phyloP scores from a whole-genome alignment of 2,797 vertebrate species.

The Meda fulgida region DNA sequence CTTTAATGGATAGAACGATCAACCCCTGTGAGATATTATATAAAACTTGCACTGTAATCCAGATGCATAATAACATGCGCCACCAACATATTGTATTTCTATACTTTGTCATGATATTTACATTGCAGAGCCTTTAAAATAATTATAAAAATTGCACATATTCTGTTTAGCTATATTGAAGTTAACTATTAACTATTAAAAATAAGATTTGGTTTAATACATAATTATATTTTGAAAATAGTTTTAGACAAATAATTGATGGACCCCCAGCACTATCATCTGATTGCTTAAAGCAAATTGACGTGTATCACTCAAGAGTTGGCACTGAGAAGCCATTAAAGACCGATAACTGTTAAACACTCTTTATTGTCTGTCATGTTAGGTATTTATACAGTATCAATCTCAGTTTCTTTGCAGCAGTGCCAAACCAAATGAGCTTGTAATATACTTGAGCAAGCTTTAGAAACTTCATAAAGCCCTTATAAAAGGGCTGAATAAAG shows the following conservation, averaged over 20 bases:
- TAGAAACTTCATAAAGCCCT: not conserved
- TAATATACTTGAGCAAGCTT: not conserved
- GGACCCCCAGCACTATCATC: not conserved
- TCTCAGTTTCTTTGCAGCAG: slow-evolving; percentile 5
- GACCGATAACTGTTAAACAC: not conserved
- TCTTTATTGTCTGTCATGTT: slow-evolving; percentile 10
- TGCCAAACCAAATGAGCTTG: slow-evolving; percentile 4
- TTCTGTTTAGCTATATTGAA: not conserved
- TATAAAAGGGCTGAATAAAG: not conserved
- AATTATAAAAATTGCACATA: not conserved
- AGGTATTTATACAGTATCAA: slow-evolving; percentile 21
- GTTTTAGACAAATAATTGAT: not conserved
- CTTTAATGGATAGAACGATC: not conserved
- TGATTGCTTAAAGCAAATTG: not conserved
- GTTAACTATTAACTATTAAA: not conserved
- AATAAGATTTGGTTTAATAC: not conserved
- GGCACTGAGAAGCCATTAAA: not conserved
- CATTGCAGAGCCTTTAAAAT: not conserved
- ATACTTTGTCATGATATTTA: not conserved
- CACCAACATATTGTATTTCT: not conserved
- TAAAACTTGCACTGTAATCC: not conserved
- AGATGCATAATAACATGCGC: not conserved
- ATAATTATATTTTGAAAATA: too few species aligned
- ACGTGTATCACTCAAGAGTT: slow-evolving; percentile 1
- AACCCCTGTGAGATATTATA: not conserved